Conservation (phyloP, 2,888 invertebrate genomes). For the Diloba caeruleocephala region DNA sequence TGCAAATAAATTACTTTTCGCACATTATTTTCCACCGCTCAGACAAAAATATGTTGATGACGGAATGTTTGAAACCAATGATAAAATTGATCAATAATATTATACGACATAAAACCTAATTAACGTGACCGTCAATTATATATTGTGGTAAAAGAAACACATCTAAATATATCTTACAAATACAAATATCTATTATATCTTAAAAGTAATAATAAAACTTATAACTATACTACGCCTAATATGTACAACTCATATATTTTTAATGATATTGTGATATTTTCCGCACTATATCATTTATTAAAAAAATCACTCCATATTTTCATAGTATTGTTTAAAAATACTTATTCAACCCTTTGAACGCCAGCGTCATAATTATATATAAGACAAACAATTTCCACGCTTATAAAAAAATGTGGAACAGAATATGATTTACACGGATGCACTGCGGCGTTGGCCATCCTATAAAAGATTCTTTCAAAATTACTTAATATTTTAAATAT, state of each 20-base stretch:
- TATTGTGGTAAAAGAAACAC: conserved; percentile 82
- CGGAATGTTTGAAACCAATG: no score
- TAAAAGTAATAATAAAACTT: conserved; percentile 75
- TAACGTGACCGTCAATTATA: conserved; percentile 55
- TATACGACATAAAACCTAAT: conserved; percentile 26
- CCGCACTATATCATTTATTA: conserved; percentile 40
- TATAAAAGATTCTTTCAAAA: conserved; percentile 34
- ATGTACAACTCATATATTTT: conserved; percentile 75
- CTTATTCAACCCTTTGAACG: conserved; percentile 40
- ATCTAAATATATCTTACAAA: conserved; percentile 82
- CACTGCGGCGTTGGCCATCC: conserved; percentile 15
- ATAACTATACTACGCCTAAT: conserved; percentile 71
- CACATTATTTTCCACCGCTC: no score
- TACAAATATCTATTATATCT: conserved; percentile 75
- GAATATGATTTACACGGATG: conserved; percentile 1
- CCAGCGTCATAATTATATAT: conserved; percentile 46
- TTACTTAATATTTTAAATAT: conserved; percentile 40
- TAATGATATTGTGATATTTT: conserved; percentile 67
- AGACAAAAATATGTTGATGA: no score
- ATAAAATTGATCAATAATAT: no score
- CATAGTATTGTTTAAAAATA: conserved; percentile 35
- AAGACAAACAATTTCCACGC: conserved; percentile 14
- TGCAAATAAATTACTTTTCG: no score
- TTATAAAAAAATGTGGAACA: conserved; percentile 22
- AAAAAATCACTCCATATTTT: conserved; percentile 33